phyloP scores from a whole-genome alignment of 2,113 vertebrate genomes.

The Neofelis nebulosa region DNA sequence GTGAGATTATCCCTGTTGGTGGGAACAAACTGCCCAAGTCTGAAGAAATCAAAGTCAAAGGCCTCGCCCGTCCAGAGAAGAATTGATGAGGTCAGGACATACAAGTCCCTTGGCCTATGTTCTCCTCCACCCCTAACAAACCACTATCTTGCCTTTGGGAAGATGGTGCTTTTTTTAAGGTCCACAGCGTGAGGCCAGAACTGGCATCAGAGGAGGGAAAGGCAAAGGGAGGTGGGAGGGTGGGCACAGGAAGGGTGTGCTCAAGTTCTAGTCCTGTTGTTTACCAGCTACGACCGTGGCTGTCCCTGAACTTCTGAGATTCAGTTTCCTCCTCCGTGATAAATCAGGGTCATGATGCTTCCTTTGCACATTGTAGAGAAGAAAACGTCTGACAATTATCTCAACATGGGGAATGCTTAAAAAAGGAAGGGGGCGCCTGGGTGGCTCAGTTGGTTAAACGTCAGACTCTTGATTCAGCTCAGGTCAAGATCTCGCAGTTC shows the following conservation, averaged over 20 bases:
- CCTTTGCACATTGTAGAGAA: not conserved
- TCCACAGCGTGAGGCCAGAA: not conserved
- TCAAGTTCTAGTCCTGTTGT: not conserved
- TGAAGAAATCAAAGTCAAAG: constrained; percentile 41
- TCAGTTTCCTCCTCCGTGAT: not conserved
- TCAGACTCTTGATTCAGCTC: no score
- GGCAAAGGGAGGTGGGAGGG: not conserved
- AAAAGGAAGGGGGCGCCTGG: no score
- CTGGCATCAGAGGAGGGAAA: not conserved
- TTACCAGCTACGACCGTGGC: not conserved
- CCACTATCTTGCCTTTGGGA: not conserved
- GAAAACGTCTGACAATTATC: not conserved
- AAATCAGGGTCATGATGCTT: not conserved
- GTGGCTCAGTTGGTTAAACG: no score
- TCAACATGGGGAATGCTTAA: not conserved
- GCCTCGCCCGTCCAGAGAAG: not conserved
- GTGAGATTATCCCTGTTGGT: not conserved
- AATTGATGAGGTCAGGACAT: not conserved
- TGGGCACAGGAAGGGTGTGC: not conserved
- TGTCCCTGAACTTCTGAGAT: not conserved
- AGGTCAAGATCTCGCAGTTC: no score
- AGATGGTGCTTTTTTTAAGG: not conserved
- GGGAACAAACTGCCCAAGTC: not conserved
- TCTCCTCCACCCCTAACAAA: not conserved
- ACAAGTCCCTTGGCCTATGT: no score